phyloP scores from a whole-genome alignment of 2,888 invertebrate genomes.

The Buathra laborator region DNA sequence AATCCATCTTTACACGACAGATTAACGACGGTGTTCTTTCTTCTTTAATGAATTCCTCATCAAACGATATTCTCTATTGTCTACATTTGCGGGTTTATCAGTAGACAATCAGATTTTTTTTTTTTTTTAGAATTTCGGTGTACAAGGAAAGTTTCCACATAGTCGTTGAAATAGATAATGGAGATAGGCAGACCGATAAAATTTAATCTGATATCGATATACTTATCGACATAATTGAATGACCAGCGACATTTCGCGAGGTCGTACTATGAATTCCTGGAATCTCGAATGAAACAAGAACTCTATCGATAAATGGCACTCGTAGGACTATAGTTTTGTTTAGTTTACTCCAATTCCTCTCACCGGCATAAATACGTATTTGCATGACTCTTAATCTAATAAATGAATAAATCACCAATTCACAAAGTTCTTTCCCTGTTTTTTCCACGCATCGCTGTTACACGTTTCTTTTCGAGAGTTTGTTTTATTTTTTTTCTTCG shows the following conservation, averaged over 20 bases:
- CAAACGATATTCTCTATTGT: not conserved
- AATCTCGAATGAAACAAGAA: not conserved
- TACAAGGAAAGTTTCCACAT: conserved; percentile 20
- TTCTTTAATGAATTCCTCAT: not conserved
- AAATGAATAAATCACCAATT: not conserved
- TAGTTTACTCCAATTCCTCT: too few relatives aligned
- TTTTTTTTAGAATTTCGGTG: conserved; percentile 18
- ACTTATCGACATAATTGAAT: conserved; percentile 44
- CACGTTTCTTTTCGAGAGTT: not conserved
- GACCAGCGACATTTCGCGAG: conserved; percentile 36
- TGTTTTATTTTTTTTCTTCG: not conserved
- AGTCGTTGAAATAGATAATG: conserved; percentile 25
- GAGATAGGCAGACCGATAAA: conserved; percentile 41
- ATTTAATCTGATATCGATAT: conserved; percentile 50
- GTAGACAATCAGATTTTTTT: not conserved
- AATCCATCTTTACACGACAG: not conserved
- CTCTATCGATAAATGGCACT: too few relatives aligned
- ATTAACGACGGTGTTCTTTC: not conserved
- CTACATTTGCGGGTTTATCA: not conserved
- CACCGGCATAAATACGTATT: too few relatives aligned
- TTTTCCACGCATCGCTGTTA: not conserved
- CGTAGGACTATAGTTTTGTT: too few relatives aligned
- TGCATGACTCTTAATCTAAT: too few relatives aligned
- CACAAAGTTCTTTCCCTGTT: not conserved
- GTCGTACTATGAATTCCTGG: conserved; percentile 3